Conservation (phyloP, 2,888 invertebrate genomes). For the Epinotia demarniana region DNA sequence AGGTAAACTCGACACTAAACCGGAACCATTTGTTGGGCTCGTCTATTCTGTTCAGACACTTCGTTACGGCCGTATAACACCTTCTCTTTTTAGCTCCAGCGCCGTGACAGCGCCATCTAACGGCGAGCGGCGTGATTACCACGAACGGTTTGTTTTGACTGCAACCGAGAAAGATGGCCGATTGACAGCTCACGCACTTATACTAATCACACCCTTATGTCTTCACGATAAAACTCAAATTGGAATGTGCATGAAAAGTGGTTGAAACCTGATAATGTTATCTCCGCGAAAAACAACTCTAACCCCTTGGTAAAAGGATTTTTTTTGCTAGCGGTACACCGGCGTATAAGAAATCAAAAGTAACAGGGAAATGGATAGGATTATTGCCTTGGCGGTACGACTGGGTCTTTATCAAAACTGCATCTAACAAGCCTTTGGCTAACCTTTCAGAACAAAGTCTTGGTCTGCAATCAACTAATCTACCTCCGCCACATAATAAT, state of each 20-base stretch:
- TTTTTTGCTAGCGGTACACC: neutral
- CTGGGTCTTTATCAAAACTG: constrained; percentile 35
- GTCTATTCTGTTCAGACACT: constrained; percentile 49
- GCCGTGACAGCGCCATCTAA: constrained; percentile 63
- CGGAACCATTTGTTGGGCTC: constrained; percentile 68
- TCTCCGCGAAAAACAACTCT: neutral
- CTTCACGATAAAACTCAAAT: constrained; percentile 1
- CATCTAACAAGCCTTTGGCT: constrained; percentile 28
- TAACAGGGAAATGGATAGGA: constrained; percentile 42
- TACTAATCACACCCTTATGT: neutral
- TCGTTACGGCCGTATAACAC: constrained; percentile 55
- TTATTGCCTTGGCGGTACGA: constrained; percentile 32
- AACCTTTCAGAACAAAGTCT: constrained; percentile 19
- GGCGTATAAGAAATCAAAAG: constrained; percentile 33
- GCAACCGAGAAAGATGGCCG: constrained; percentile 40
- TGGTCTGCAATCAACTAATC: constrained; percentile 20
- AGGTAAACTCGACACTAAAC: constrained; percentile 70
- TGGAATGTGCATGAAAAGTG: neutral
- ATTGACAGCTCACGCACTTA: constrained; percentile 35
- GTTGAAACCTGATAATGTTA: constrained; percentile 1
- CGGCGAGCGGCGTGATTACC: constrained; percentile 35
- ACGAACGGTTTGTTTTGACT: constrained; percentile 40
- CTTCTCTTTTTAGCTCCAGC: constrained; percentile 69
- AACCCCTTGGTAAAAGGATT: neutral
- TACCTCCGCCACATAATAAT: neutral